Base-by-base conservation (phyloP, 1,140 invertebrate genomes). In the Rhynchophorus ferrugineus region DNA sequence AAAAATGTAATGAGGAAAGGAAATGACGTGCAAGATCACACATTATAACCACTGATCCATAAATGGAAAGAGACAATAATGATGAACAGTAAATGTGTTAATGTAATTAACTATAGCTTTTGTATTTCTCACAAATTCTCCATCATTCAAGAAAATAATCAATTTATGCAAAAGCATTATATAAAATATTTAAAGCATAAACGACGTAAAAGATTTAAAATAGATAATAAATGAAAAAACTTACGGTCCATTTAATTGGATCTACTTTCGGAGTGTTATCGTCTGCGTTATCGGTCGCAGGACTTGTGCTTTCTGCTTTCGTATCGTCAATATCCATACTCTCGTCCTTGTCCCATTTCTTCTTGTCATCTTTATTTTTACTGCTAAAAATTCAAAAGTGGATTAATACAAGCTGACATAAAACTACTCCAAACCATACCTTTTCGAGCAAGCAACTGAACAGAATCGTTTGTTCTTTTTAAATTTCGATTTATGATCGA, bases 401-500 rank as follows among this genome's bases (percentile, higher is more conserved):
- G 48, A n/a, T n/a, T n/a, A n/a, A n/a, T n/a, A n/a, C n/a, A n/a
- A n/a, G n/a, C n/a, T n/a, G n/a, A n/a, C n/a, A n/a, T n/a, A n/a
- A n/a, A n/a, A n/a, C n/a, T n/a, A n/a, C n/a, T n/a, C n/a, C n/a
- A n/a, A n/a, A n/a, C 36, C 19, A 17, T 60, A 77, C 69, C 77
- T 78, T 68, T 87, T 88, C 6, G 83, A 79, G 70, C 87, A 89
- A n/a, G 76, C 69, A 7, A 80, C 75, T 1, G 85, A 87, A 62
- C 89, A 92, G 61, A 87, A 91, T 37, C 84, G 71, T 63, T 89
- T 89, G 29, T 80, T 78, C 49, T 87, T 86, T 57, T 83, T 83
- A 49, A 88, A 80, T 61, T 87, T 89, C 0, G 77, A 69, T 44
- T 78, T 79, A 39, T 81, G 73, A 58, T 86, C 85, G 11, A 82